Evolutionary conservation across 37 sponge, comb jelly and placozoan species (phyloP), one percentile per base, ranked within the genome.

Genomic region (Aplysina aerophoba): DNA sequence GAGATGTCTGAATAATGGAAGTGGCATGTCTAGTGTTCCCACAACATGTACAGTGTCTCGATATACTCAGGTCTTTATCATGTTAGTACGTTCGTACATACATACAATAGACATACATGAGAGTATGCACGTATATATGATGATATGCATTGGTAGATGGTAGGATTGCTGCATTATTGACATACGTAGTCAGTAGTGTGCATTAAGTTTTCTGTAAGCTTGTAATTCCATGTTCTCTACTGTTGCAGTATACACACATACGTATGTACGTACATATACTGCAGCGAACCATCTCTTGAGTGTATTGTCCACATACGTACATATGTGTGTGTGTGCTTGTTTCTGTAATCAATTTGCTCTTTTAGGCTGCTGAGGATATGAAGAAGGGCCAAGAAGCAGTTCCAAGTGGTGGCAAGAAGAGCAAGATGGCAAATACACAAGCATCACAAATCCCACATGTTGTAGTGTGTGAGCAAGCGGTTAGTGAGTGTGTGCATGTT

Each of bases 341-440:
- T 15, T 58, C 59, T 28, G 64, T 62, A 5, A 13, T 27, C 27
- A 27, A 6, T 62, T 11, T n/a, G 64, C 11, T 6, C 24, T 62
- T 75, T 53, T 24, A 75, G 78, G 78, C 78, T 19, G 40, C 20
- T 13, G 25, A 21, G 22, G 78, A 75, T 15, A 24, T 75, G 44
- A 17, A 75, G 50, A 31, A 75, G 40, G 20, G 20, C 11, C 78
- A 75, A 40, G 78, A 17, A n/a, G 78, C 78, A n/a, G 64, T 14
- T 27, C 78, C 78, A 14, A 75, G 78, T 75, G 78, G 78, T 20
- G 78, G 78, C 5, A 75, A 75, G 54, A 75, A 75, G 78, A 75
- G 78, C 78, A 75, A 75, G 53, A 53, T 41, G 11, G 4, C 78
- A 4, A 50, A 19, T 19, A 44, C 78, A 24, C 50, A 44, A 8